Conservation (phyloP, 2,888 invertebrate genomes). For the Parnassius glacialis region DNA sequence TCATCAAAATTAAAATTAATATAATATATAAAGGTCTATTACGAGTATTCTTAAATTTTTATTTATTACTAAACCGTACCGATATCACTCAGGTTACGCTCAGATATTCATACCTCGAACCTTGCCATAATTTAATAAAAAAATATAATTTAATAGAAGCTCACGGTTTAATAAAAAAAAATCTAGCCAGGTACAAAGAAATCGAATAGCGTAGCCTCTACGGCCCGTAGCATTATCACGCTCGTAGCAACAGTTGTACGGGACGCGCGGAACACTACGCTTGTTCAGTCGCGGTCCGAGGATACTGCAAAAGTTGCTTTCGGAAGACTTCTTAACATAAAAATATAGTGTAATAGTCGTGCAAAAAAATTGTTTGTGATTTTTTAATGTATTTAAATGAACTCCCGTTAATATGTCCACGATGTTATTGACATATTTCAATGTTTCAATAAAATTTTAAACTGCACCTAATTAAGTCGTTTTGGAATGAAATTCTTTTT, state of each 20-base stretch:
- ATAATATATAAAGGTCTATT: too few relatives aligned
- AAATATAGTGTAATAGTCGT: constrained; percentile 21
- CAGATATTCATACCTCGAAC: neutral
- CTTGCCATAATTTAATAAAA: neutral
- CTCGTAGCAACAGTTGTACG: constrained; percentile 73
- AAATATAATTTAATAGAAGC: constrained; percentile 10
- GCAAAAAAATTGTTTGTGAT: neutral
- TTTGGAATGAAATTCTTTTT: neutral
- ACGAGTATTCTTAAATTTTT: too few relatives aligned
- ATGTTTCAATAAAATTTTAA: neutral
- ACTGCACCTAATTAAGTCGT: neutral
- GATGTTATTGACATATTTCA: neutral
- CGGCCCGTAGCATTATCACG: constrained; percentile 33
- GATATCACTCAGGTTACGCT: neutral
- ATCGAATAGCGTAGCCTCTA: constrained; percentile 29
- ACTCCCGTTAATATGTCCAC: neutral
- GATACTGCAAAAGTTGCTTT: constrained; percentile 29
- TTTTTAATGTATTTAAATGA: neutral
- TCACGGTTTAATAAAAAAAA: constrained; percentile 23
- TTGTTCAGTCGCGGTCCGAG: constrained; percentile 43
- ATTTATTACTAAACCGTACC: too few relatives aligned
- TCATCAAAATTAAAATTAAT: too few relatives aligned
- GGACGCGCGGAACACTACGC: constrained; percentile 57
- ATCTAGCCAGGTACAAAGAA: constrained; percentile 27
- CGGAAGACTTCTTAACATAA: constrained; percentile 11